These are phyloP conservation scores for Rhabdomys pumilio DNA, from an alignment of 2,797 vertebrate species.

Conservation along the genomic window DNA sequence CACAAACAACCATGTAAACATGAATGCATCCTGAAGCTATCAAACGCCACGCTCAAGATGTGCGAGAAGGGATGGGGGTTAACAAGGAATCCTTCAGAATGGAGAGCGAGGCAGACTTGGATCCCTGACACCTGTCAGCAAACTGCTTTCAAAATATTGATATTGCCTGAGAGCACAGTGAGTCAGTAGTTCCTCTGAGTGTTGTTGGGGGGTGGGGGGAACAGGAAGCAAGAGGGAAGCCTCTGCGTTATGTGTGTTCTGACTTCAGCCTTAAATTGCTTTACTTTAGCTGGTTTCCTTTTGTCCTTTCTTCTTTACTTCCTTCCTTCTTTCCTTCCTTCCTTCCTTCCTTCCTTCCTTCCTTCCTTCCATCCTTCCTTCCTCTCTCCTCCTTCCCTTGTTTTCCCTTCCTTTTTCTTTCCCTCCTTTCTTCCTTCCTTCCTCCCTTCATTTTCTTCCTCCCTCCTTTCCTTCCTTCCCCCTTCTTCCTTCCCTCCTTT, in stretches of 20 bases:
- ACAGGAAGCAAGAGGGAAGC: background rate
- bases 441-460: too few species aligned
- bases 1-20: background rate
- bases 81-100: background rate
- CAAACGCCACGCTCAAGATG: rapidly evolving
- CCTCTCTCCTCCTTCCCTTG: rapidly evolving
- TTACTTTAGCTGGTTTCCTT: background rate
- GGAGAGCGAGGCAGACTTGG: background rate
- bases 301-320: background rate
- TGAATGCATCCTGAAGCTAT: background rate
- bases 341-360: too few species aligned
- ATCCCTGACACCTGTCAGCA: background rate
- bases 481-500: rapidly evolving
- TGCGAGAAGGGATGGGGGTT: background rate
- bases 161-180: background rate
- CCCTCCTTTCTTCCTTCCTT: too few species aligned
- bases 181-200: background rate
- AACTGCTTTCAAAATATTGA: slow-evolving; percentile 47
- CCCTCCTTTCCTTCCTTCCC: rapidly evolving
- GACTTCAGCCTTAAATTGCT: slow-evolving; percentile 13
- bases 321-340: too few species aligned
- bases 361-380: rapidly evolving
- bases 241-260: background rate
- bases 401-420: too few species aligned
- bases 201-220: background rate